phyloP scores from a whole-genome alignment of 2,797 vertebrate species.

The Lemur catta region DNA sequence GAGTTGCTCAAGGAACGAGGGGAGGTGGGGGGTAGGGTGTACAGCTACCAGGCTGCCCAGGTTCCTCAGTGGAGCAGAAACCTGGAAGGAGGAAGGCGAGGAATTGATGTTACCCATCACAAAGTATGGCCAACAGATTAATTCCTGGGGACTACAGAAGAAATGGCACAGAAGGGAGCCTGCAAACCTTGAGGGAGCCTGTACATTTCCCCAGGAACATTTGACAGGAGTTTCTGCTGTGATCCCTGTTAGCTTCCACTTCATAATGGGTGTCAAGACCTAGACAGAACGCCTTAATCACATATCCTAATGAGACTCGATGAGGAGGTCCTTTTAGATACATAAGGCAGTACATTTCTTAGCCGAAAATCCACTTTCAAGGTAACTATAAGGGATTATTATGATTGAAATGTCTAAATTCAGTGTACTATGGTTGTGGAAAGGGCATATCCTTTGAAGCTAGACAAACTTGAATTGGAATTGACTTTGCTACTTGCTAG shows the following conservation, averaged over 20 bases:
- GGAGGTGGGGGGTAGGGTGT: too few relatives aligned
- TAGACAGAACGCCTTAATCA: not conserved
- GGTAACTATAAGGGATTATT: not conserved
- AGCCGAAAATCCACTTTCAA: not conserved
- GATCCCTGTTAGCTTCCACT: not conserved
- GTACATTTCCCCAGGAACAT: rapidly evolving
- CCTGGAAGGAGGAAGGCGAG: not conserved
- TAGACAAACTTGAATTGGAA: constrained; percentile 19
- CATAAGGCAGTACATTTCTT: not conserved
- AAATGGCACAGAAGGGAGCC: not conserved
- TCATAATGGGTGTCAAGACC: not conserved
- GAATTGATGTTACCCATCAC: not conserved
- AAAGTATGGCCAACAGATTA: not conserved
- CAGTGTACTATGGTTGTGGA: not conserved
- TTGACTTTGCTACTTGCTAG: not conserved
- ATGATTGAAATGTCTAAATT: not conserved
- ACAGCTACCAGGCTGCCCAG: too few relatives aligned
- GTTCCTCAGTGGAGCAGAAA: not conserved
- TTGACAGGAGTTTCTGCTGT: not conserved
- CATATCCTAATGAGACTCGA: not conserved
- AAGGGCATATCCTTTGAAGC: not conserved
- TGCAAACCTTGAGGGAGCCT: not conserved
- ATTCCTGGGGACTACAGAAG: not conserved
- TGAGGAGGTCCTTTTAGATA: not conserved
- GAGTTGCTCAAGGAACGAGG: not conserved